Evolutionary conservation across 2,797 vertebrate species (phyloP).

Genomic region (Gambusia yucatana): DNA sequence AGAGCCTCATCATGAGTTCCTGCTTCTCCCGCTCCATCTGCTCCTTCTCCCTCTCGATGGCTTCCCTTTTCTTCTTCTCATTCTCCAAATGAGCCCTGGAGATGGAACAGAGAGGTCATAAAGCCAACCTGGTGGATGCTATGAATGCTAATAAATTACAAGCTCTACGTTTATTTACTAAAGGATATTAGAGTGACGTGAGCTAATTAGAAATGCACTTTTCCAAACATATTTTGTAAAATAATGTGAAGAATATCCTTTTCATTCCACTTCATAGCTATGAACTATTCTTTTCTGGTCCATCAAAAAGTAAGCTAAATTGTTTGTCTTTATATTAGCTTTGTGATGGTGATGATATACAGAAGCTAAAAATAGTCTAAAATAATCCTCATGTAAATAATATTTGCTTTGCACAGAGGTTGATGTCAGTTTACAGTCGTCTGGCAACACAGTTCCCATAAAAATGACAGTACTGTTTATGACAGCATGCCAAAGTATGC

Average conservation of each 20-base stretch:
- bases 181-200: background rate
- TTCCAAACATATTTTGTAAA: background rate
- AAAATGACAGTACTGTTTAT: background rate
- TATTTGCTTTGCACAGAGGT: background rate
- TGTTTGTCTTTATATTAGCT: background rate
- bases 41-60: conserved; percentile 90
- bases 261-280: background rate
- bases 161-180: background rate
- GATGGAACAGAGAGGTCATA: conserved; percentile 55
- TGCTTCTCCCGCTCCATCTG: conserved; percentile 92
- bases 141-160: background rate
- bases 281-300: background rate
- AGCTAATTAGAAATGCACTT: background rate
- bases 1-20: conserved; percentile 88
- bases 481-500: background rate
- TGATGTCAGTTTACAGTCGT: background rate
- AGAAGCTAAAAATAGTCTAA: background rate
- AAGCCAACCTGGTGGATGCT: conserved; percentile 25
- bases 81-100: conserved; percentile 91
- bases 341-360: too few relatives aligned
- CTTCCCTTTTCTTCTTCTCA: conserved; percentile 92
- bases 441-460: background rate
- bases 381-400: background rate
- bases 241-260: background rate
- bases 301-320: background rate